A percentile compares a stretch with the other conserved stretches of the same genome.
Conservation (phyloP, 2,888 invertebrate genomes). For the Frankliniella intonsa region DNA sequence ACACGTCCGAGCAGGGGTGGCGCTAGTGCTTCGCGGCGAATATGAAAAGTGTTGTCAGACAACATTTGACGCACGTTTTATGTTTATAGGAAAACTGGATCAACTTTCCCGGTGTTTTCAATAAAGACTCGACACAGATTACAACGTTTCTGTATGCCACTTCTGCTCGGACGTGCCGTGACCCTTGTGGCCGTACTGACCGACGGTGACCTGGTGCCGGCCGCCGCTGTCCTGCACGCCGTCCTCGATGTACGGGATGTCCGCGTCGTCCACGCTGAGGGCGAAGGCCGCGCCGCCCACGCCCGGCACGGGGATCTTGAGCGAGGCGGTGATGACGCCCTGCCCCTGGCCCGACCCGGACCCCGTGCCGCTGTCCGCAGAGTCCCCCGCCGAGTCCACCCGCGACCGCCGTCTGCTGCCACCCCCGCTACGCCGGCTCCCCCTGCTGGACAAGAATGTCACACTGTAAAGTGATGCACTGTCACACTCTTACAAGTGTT, state of each 20-base stretch:
- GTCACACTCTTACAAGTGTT: too few species aligned
- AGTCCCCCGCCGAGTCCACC: constrained; percentile 13
- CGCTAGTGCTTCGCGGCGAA: too few species aligned
- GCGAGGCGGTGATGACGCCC: constrained; percentile 66
- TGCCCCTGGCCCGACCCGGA: constrained; percentile 28
- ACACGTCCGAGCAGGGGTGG: too few species aligned
- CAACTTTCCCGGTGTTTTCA: too few species aligned
- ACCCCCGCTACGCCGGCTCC: background rate
- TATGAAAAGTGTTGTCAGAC: too few species aligned
- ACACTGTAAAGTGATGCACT: too few species aligned
- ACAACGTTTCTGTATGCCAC: too few species aligned
- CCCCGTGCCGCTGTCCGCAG: constrained; percentile 1
- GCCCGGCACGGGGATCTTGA: constrained; percentile 64
- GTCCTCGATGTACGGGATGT: constrained; percentile 67
- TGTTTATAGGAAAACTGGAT: too few species aligned
- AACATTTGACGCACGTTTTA: too few species aligned
- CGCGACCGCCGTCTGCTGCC: constrained; percentile 3
- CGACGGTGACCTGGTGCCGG: constrained; percentile 46
- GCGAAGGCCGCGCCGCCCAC: constrained; percentile 46
- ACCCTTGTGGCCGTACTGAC: too few species aligned
- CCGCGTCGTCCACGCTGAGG: constrained; percentile 56
- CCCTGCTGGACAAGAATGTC: background rate
- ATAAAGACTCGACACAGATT: too few species aligned
- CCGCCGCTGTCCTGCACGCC: constrained; percentile 39
- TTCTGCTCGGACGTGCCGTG: too few species aligned